Conservation (phyloP, 2,888 invertebrate species). For the Leptopilina myrica region DNA sequence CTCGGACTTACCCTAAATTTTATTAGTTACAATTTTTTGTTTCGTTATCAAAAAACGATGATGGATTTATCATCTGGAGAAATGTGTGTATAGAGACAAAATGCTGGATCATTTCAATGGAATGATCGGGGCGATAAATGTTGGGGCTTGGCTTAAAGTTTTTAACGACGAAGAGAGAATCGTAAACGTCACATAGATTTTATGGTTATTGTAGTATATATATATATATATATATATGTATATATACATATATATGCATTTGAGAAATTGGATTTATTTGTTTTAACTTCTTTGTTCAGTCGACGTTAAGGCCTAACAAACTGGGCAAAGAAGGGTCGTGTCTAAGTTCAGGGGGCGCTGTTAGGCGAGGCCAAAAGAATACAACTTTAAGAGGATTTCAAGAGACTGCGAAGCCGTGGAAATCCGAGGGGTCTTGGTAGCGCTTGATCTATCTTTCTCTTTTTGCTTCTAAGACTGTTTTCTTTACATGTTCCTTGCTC, state of each 20-base stretch:
- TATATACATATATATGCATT: slow-evolving; percentile 21
- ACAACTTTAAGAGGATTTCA: slow-evolving; percentile 76
- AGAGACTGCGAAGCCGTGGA: slow-evolving; percentile 76
- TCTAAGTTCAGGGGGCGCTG: slow-evolving; percentile 55
- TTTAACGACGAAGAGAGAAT: slow-evolving; percentile 9
- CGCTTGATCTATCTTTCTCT: slow-evolving; percentile 69
- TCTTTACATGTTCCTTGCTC: slow-evolving; percentile 47
- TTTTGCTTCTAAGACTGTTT: slow-evolving; percentile 53
- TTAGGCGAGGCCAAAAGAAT: slow-evolving; percentile 76
- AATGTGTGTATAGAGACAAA: no score
- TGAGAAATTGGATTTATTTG: slow-evolving; percentile 72
- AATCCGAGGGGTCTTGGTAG: slow-evolving; percentile 75
- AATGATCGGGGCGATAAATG: background rate
- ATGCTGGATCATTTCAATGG: no score
- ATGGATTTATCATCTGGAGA: no score
- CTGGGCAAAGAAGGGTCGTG: slow-evolving; percentile 42
- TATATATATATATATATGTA: no score
- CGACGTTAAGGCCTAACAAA: slow-evolving; percentile 46
- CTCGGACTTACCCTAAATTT: no score
- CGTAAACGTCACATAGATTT: slow-evolving; percentile 3
- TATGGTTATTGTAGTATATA: slow-evolving; percentile 42
- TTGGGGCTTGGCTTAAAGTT: background rate
- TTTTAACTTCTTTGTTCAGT: slow-evolving; percentile 61
- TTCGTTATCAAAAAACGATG: no score
- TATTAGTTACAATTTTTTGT: no score